Conservation (phyloP, 2,797 vertebrate genomes). For the Benthosema pterotum region DNA sequence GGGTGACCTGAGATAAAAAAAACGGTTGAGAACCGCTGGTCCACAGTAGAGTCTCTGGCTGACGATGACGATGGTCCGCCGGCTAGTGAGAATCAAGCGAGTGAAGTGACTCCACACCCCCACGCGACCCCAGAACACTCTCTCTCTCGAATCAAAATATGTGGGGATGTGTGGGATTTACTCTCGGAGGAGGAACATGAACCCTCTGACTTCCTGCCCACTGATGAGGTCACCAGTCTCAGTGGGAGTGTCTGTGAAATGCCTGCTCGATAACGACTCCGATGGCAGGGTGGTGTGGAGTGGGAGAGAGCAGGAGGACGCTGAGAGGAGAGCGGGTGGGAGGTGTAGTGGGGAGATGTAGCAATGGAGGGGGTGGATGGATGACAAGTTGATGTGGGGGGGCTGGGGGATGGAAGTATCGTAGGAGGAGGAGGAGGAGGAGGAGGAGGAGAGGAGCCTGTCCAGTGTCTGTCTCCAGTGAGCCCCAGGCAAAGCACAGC, state of each 20-base stretch:
- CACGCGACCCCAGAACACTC: slow-evolving; percentile 27
- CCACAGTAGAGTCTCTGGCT: slow-evolving; percentile 20
- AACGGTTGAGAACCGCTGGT: too few species aligned
- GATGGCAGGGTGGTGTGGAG: slow-evolving; percentile 37
- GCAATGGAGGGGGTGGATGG: slow-evolving; percentile 29
- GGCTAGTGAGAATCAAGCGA: slow-evolving; percentile 65
- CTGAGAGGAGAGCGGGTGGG: background rate
- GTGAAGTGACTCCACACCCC: slow-evolving; percentile 61
- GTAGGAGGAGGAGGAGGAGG: slow-evolving; percentile 1
- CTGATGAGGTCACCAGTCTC: slow-evolving; percentile 83
- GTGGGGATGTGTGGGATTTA: slow-evolving; percentile 79
- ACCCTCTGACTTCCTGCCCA: slow-evolving; percentile 83
- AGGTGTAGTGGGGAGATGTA: background rate
- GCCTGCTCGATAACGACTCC: slow-evolving; percentile 69
- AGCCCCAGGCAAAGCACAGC: slow-evolving; percentile 56
- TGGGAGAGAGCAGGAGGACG: slow-evolving; percentile 14
- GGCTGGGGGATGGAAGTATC: background rate
- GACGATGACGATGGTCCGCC: slow-evolving; percentile 39
- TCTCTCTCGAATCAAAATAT: slow-evolving; percentile 45
- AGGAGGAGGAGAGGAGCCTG: background rate
- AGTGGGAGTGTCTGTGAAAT: slow-evolving; percentile 79
- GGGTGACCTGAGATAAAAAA: too few species aligned
- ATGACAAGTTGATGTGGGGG: slow-evolving; percentile 61
- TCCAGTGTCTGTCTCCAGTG: slow-evolving; percentile 45
- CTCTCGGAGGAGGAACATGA: slow-evolving; percentile 81